phyloP scores from a whole-genome alignment of 1,140 invertebrate genomes.

The Sarcophaga bullata region DNA sequence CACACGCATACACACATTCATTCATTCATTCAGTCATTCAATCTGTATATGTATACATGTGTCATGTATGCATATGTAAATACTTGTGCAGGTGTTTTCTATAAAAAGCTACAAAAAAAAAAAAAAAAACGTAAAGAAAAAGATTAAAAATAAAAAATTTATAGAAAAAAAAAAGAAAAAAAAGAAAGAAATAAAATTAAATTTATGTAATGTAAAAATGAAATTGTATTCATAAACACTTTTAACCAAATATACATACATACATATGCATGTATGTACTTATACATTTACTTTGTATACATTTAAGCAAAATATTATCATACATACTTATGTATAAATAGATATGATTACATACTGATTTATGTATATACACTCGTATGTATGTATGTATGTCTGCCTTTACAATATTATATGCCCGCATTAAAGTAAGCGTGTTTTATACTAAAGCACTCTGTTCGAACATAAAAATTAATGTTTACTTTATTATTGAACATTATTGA shows the following conservation, averaged over 20 bases:
- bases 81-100: slow-evolving; percentile 9
- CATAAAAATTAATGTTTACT: slow-evolving; percentile 39
- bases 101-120: not conserved
- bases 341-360: not conserved
- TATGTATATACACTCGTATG: not conserved
- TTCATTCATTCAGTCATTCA: no score
- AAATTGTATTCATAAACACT: slow-evolving; percentile 4
- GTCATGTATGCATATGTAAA: not conserved
- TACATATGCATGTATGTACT: not conserved
- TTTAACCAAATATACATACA: not conserved
- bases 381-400: not conserved
- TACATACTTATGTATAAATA: not conserved
- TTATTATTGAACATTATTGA: slow-evolving; percentile 39
- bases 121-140: not conserved
- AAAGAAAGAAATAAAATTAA: not conserved
- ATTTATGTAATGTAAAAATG: not conserved
- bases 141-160: not conserved
- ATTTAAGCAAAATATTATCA: not conserved
- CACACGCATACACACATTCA: not conserved
- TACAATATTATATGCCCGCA: not conserved
- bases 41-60: no score
- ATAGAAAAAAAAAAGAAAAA: not conserved
- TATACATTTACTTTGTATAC: no score
- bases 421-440: not conserved
- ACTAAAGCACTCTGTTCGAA: not conserved